phyloP scores from a whole-genome alignment of 1,140 invertebrate species.

The Caenorhabditis tropicalis region DNA sequence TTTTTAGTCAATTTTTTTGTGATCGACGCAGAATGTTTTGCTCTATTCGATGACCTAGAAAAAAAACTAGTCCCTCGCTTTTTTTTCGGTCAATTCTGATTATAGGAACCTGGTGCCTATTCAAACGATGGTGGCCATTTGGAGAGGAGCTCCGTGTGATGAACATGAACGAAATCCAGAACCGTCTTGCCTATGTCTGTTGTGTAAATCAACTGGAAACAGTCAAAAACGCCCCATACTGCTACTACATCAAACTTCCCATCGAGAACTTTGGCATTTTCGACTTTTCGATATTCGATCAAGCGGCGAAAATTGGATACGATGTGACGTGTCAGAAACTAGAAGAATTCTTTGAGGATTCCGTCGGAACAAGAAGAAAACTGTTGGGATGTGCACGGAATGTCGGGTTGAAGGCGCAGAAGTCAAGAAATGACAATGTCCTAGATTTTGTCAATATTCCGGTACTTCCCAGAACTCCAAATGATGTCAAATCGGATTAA shows the following conservation, averaged over 20 bases:
- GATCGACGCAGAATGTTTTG: too few species aligned
- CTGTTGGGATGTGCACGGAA: neutral
- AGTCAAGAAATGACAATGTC: conserved; percentile 5
- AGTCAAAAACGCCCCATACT: conserved; percentile 95
- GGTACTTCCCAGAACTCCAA: neutral
- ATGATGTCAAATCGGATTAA: conserved; percentile 1
- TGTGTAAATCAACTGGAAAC: conserved; percentile 95
- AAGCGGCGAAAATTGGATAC: conserved; percentile 77
- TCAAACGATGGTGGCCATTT: conserved; percentile 80
- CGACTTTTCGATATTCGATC: conserved; percentile 95
- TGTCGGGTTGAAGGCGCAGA: neutral
- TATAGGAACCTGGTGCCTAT: conserved; percentile 87
- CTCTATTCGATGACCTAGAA: too few species aligned
- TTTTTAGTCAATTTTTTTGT: too few species aligned
- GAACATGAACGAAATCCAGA: conserved; percentile 73
- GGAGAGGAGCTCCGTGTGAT: conserved; percentile 76
- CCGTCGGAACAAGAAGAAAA: neutral
- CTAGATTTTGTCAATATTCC: conserved; percentile 12
- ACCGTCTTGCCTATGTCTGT: conserved; percentile 93
- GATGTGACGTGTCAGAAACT: neutral
- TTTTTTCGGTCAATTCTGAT: too few species aligned
- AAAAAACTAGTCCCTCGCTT: too few species aligned
- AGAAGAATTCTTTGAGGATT: conserved; percentile 23
- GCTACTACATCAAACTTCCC: conserved; percentile 95
- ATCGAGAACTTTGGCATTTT: conserved; percentile 96